These are phyloP conservation scores for Thereva unica DNA, from an alignment of 2,888 invertebrate species.

Conservation along the genomic window DNA sequence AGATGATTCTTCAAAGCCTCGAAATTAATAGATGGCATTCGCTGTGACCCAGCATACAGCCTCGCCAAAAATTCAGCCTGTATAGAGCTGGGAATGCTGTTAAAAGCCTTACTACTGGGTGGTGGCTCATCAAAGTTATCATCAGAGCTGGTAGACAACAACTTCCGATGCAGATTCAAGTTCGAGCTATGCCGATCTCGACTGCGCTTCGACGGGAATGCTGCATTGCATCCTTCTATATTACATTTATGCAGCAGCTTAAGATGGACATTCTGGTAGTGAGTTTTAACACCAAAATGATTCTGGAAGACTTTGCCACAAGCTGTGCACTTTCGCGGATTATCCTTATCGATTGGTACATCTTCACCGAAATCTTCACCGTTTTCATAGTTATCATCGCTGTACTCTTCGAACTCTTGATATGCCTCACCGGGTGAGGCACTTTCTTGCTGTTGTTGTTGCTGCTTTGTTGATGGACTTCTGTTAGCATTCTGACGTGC, in stretches of 20 bases:
- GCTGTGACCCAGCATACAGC: conserved; percentile 72
- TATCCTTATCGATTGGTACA: conserved; percentile 89
- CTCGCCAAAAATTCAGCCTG: conserved; percentile 80
- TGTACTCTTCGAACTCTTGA: conserved; percentile 62
- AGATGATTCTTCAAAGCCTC: conserved; percentile 66
- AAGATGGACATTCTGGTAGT: conserved; percentile 93
- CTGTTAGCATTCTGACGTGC: conserved; percentile 63
- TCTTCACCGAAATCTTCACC: conserved; percentile 70
- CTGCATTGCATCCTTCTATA: conserved; percentile 92
- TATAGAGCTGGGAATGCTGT: conserved; percentile 65
- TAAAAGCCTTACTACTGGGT: conserved; percentile 58
- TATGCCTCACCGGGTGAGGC: conserved; percentile 68
- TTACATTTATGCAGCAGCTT: conserved; percentile 95
- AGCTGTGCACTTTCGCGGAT: conserved; percentile 86
- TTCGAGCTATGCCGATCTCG: conserved; percentile 93
- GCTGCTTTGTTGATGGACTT: conserved; percentile 42
- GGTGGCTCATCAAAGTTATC: conserved; percentile 59
- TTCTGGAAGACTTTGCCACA: conserved; percentile 94
- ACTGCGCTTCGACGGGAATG: conserved; percentile 90
- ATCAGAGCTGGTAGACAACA: conserved; percentile 72
- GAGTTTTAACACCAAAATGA: conserved; percentile 89
- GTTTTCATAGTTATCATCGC: conserved; percentile 74
- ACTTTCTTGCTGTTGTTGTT: conserved; percentile 61
- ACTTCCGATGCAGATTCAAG: conserved; percentile 85
- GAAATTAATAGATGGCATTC: conserved; percentile 64